These are phyloP conservation scores for Chrysolina americana DNA, from an alignment of 2,888 invertebrate genomes.

Conservation along the genomic window DNA sequence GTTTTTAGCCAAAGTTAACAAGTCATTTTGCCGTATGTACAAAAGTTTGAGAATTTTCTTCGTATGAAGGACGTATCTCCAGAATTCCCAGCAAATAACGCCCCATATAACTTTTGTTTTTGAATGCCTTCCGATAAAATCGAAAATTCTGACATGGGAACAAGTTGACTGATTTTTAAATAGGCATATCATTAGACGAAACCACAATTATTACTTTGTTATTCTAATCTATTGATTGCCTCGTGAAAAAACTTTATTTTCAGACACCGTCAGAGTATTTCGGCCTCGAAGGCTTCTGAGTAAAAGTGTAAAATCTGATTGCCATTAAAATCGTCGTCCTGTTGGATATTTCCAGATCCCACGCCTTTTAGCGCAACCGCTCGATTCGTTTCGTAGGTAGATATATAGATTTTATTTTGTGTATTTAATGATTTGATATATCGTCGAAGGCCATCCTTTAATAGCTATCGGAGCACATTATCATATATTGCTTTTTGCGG, in stretches of 20 bases:
- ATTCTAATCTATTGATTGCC: neutral
- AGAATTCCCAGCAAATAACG: too few species aligned
- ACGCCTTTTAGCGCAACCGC: neutral
- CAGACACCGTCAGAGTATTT: neutral
- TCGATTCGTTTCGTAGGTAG: slow-evolving; percentile 18
- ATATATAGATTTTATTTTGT: slow-evolving; percentile 20
- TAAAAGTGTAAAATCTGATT: neutral
- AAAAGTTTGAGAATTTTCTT: too few species aligned
- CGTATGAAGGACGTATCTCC: too few species aligned
- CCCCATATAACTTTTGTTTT: too few species aligned
- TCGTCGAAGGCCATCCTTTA: slow-evolving; percentile 16
- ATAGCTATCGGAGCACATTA: slow-evolving; percentile 23
- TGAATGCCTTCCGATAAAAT: too few species aligned
- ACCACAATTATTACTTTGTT: neutral
- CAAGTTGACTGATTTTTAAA: too few species aligned
- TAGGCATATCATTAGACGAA: too few species aligned
- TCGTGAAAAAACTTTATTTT: neutral
- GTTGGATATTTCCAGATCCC: slow-evolving; percentile 3
- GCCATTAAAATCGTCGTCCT: slow-evolving; percentile 7
- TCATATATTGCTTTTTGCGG: slow-evolving; percentile 29
- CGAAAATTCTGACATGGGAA: too few species aligned
- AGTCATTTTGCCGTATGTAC: too few species aligned
- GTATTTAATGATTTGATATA: slow-evolving; percentile 27
- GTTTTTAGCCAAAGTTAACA: too few species aligned
- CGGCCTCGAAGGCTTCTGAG: neutral